Evolutionary conservation across 2,797 vertebrate species (phyloP), one percentile per base, ranked within the genome.

Genomic region (Myripristis murdjan): DNA sequence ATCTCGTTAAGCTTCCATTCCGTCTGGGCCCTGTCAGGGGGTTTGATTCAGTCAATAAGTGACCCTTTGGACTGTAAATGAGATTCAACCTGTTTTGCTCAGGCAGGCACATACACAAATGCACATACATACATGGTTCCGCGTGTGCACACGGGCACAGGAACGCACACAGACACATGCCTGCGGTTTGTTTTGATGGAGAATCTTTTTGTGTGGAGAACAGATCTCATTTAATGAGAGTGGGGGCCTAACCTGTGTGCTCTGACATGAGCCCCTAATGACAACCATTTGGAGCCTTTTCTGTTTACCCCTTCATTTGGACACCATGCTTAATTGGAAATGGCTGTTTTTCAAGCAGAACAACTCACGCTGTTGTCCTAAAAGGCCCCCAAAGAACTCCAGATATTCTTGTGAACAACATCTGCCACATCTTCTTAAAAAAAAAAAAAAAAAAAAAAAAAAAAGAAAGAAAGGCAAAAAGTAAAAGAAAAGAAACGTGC

Each of bases 1-100:
- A 94, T 93, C 89, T 92, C 77, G 88, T 92, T 91, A 93, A 90
- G 88, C 90, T 46, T 79, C 87, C 89, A 79, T 86, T 85, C 90
- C 28, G 84, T 73, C 88, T 73, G 70, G 77, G 75, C 47, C 52
- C 78, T 75, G 82, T 85, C 87, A 83, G 73, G 84, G 67, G 74
- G 73, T 58, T 86, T 82, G 82, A 76, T 84, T 78, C 75, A 79
- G 91, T 93, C 89, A 87, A 89, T 92, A 91, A 91, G 89, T 89
- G 87, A 92, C 84, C 90, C 82, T 63, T 78, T 52, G 68, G 85
- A 92, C 89, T 88, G 88, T 88, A 90, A 91, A 92, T 88, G 85
- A 89, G 87, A 86, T 90, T 87, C 84, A 61, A 75, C 56, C 65
- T 44, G 54, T 78, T 84, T 77, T 81, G n/a, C 73, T 65, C 67